Base-by-base conservation (phyloP, 2,113 vertebrate genomes). In the Empidonax traillii region DNA sequence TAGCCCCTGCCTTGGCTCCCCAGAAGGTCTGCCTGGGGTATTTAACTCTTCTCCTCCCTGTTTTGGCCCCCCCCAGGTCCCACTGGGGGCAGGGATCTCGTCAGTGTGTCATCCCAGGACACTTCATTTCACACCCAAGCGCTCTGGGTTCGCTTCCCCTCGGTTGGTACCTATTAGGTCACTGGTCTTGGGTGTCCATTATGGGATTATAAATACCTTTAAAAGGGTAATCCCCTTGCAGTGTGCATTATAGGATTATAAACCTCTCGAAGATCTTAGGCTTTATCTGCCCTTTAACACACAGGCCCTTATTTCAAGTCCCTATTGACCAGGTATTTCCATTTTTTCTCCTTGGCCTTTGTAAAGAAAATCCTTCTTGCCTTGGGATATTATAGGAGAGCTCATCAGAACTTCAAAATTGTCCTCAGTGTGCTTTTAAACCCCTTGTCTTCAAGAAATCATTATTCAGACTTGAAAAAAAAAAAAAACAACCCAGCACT, bases 161-260 rank as follows among this genome's bases (percentile, higher is more conserved):
- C 85, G 3, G 24, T 28, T 89, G 2, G 79, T 75, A 89, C 83
- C 92, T 84, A 82, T 96, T 94, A 97, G 93, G 83, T 97, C 96
- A 93, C 83, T 75, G 88, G 80, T 61, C 92, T 81, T 77, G 83
- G 92, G 79, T 90, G 88, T 96, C 94, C 94, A 96, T 97, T 96
- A 96, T 94, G 85, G 96, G 96, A 94, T 96, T 97, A 96, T 96
- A 94, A 93, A 95, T 96, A 94, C 94, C 95, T 95, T 94, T 96
- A 90, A 96, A 97, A 97, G 96, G 85, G 91, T 96, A 96, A 96
- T 97, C 96, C 81, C 86, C 77, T 91, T 87, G 89, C 95, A 94
- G 86, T 31, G 91, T 96, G 94, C 96, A 94, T 96, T 95, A 95
- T 80, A 94, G 94, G 93, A 96, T 96, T 97, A 97, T 91, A 91